Percentiles rank a stretch among this genome's conserved stretches.
These are phyloP conservation scores for Euglossa dilemma DNA, from an alignment of 1,140 invertebrate species.

Conservation along the genomic window DNA sequence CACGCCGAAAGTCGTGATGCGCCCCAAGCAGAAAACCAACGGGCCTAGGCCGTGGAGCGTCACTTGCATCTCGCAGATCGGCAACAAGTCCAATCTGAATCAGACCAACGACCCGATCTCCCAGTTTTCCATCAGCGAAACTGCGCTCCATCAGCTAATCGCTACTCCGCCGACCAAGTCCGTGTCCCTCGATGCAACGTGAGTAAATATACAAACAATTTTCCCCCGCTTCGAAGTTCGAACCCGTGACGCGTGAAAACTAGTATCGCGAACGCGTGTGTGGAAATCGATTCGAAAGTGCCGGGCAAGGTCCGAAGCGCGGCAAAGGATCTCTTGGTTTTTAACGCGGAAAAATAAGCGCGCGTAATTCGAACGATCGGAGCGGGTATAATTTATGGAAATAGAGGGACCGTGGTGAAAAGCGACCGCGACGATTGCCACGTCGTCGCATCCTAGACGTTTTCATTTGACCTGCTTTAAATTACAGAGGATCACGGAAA, in stretches of 20 bases:
- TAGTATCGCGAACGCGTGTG: no score
- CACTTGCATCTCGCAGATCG: conserved; percentile 89
- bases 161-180: conserved; percentile 77
- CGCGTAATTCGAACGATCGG: not conserved
- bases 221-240: no score
- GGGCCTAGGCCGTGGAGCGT: conserved; percentile 91
- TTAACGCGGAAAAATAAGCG: not conserved
- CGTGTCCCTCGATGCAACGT: conserved; percentile 77
- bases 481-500: conserved; percentile 74
- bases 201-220: no score
- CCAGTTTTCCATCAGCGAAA: conserved; percentile 92
- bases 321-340: no score
- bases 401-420: no score
- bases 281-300: no score
- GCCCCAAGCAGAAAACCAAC: conserved; percentile 79
- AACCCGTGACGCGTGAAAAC: no score
- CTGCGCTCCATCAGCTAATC: conserved; percentile 89
- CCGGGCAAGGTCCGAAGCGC: no score
- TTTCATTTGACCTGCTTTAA: not conserved
- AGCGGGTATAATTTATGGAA: no score
- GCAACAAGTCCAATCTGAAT: conserved; percentile 63
- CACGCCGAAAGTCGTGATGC: conserved; percentile 80
- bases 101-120: conserved; percentile 79
- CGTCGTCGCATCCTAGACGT: not conserved
- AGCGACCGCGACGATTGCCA: not conserved